A percentile compares a stretch with the other conserved stretches of the same genome.
phyloP scores from a whole-genome alignment of 2,113 vertebrate genomes.

The Pachyramphus minor region DNA sequence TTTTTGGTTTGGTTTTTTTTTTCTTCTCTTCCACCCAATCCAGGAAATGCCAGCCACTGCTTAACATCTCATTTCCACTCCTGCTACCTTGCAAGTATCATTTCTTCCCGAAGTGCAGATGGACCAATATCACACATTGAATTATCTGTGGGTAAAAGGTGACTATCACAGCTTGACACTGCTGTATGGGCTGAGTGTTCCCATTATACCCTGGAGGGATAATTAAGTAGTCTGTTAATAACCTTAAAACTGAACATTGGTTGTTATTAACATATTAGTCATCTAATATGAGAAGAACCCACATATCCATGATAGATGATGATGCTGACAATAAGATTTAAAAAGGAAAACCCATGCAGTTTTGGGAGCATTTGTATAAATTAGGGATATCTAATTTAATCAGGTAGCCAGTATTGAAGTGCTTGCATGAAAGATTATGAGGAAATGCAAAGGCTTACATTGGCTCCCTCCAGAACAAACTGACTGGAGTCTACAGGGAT shows the following conservation, averaged over 20 bases:
- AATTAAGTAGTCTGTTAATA: not conserved
- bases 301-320: not conserved
- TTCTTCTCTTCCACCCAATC: not conserved
- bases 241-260: not conserved
- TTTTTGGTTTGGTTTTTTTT: not conserved
- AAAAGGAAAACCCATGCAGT: not conserved
- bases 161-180: not conserved
- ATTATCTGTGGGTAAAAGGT: not conserved
- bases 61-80: not conserved
- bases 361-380: not conserved
- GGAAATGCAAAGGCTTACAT: not conserved
- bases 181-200: not conserved
- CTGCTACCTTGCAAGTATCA: not conserved
- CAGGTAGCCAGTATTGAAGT: not conserved
- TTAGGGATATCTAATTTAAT: not conserved
- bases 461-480: not conserved
- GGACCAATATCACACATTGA: not conserved
- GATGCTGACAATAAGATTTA: not conserved
- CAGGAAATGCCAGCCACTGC: not conserved
- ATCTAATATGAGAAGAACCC: not conserved
- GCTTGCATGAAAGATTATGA: not conserved
- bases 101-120: not conserved
- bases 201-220: not conserved
- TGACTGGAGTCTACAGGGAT: not conserved
- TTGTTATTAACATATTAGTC: not conserved